These are phyloP conservation scores for Sander lucioperca DNA, from an alignment of 2,113 vertebrate genomes.

Conservation along the genomic window DNA sequence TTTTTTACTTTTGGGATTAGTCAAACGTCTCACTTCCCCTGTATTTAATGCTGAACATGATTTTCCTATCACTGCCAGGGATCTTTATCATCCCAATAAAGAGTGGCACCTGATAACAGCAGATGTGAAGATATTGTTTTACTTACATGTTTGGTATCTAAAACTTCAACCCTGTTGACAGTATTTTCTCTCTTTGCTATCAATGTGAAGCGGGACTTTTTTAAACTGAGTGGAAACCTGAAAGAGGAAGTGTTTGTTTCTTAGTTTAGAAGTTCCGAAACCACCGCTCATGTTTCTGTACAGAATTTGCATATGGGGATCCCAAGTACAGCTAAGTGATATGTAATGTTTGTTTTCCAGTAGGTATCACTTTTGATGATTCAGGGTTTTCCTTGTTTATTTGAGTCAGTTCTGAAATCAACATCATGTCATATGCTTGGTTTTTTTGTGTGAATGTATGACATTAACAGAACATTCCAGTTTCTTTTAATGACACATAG, in stretches of 20 bases:
- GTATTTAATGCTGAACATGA: background rate
- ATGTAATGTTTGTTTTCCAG: slow-evolving; percentile 5
- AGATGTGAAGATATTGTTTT: background rate
- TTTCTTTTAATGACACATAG: slow-evolving; percentile 1
- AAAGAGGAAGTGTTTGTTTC: slow-evolving; percentile 65
- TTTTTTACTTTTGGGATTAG: background rate
- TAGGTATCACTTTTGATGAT: background rate
- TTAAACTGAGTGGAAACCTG: background rate
- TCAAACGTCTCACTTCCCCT: slow-evolving; percentile 33
- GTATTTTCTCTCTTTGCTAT: background rate
- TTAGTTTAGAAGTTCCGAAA: slow-evolving; percentile 12
- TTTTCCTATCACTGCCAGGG: background rate
- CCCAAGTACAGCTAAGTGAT: background rate
- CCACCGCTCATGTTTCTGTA: slow-evolving; percentile 39
- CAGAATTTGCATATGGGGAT: slow-evolving; percentile 59
- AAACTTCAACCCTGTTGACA: background rate
- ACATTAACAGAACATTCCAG: background rate
- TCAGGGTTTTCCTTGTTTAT: slow-evolving; percentile 43
- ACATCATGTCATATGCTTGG: background rate
- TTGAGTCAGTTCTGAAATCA: slow-evolving; percentile 33
- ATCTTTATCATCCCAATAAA: background rate
- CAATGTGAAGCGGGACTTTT: slow-evolving; percentile 27
- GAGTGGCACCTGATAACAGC: too few species aligned
- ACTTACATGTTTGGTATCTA: background rate
- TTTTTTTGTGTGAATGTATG: background rate